Conservation (phyloP, 2,888 invertebrate species). For the Diabrotica balteata region DNA sequence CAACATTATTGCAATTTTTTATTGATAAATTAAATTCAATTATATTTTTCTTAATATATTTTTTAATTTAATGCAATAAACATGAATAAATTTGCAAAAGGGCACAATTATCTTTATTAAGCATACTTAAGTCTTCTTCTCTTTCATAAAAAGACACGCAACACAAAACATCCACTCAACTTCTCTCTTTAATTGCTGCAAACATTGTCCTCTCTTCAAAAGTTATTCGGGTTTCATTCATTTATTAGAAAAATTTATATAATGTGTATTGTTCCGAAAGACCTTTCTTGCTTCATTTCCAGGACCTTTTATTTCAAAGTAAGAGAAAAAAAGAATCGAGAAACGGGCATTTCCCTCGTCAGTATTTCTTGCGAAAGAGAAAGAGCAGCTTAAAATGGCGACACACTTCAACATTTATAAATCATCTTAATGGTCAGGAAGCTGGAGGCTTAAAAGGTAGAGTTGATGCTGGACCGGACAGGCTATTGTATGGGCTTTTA, state of each 20-base stretch:
- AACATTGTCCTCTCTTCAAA: neutral
- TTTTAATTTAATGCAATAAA: too few relatives aligned
- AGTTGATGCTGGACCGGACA: neutral
- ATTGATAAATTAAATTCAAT: too few relatives aligned
- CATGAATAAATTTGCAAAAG: too few relatives aligned
- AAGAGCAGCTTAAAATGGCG: constrained; percentile 1
- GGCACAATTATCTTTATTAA: too few relatives aligned
- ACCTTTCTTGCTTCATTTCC: neutral
- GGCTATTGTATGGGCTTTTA: too few relatives aligned
- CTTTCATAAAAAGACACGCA: neutral
- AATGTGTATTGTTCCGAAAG: constrained; percentile 1
- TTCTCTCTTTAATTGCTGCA: neutral
- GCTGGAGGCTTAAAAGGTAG: neutral
- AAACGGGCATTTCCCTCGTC: constrained; percentile 5
- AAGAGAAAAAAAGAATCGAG: neutral
- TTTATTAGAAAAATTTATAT: constrained; percentile 1
- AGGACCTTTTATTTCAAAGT: neutral
- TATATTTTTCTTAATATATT: too few relatives aligned
- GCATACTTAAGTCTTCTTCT: too few relatives aligned
- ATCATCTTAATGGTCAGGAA: constrained; percentile 8
- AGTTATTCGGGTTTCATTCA: neutral
- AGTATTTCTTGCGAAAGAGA: constrained; percentile 6
- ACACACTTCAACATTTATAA: constrained; percentile 8
- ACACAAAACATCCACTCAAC: neutral
- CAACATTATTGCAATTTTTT: too few relatives aligned